Conservation (phyloP, 2,888 invertebrate genomes). For the Labia minor region DNA sequence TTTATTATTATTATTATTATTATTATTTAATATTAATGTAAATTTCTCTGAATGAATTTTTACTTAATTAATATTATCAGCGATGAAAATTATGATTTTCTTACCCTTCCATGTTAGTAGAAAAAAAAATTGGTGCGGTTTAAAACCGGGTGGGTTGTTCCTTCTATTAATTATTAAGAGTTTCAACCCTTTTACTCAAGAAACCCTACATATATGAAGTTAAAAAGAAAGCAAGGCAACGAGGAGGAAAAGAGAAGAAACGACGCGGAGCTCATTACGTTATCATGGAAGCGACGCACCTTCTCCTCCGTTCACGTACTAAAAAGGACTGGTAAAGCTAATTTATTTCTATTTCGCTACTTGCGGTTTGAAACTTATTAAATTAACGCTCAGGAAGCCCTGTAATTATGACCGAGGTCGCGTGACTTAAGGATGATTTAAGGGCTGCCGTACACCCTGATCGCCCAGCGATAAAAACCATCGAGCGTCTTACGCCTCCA, state of each 20-base stretch:
- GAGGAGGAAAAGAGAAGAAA: neutral
- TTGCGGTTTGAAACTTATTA: constrained; percentile 1
- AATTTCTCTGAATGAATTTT: neutral
- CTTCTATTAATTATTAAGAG: neutral
- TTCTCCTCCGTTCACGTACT: neutral
- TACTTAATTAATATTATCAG: neutral
- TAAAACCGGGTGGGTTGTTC: too few relatives aligned
- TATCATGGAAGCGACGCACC: constrained; percentile 13
- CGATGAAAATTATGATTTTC: constrained; percentile 2
- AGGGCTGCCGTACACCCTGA: neutral
- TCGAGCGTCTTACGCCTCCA: neutral
- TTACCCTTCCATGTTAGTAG: neutral
- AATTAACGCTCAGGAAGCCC: constrained; percentile 5
- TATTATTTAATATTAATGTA: too few relatives aligned
- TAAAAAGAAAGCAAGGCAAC: neutral
- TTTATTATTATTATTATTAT: too few relatives aligned
- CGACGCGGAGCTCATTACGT: neutral
- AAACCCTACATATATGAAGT: constrained; percentile 7
- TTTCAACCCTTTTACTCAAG: neutral
- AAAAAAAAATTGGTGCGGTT: neutral
- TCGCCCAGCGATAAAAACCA: neutral
- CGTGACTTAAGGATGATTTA: constrained; percentile 5
- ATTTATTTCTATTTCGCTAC: constrained; percentile 13
- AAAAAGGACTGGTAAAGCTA: constrained; percentile 13
- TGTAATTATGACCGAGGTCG: constrained; percentile 8